Conservation (phyloP, 2,797 vertebrate genomes). For the Echeneis naucrates region DNA sequence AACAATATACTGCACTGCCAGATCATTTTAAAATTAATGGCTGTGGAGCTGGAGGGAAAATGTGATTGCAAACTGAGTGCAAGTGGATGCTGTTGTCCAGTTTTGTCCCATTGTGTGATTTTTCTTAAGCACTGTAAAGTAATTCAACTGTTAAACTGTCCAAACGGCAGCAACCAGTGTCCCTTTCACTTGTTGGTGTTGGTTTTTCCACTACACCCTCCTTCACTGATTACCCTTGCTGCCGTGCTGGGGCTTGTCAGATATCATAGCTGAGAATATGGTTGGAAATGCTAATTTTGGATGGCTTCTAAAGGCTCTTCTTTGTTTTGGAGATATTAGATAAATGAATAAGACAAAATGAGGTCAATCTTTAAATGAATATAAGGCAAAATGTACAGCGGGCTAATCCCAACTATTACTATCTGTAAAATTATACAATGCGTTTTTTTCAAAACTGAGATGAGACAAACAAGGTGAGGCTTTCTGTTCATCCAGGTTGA, state of each 20-base stretch:
- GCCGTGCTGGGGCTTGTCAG: slow-evolving; percentile 3
- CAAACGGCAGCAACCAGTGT: neutral
- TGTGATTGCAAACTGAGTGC: slow-evolving; percentile 31
- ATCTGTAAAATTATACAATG: neutral
- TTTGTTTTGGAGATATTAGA: too few relatives aligned
- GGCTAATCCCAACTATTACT: neutral
- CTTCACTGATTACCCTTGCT: neutral
- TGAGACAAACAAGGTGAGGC: neutral
- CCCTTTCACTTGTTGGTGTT: too few relatives aligned
- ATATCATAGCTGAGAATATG: neutral
- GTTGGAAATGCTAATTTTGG: neutral
- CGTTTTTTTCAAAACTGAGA: neutral
- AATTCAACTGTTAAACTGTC: neutral
- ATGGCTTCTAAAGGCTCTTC: neutral
- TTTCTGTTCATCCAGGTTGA: neutral
- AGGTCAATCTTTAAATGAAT: too few relatives aligned
- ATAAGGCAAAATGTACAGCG: neutral
- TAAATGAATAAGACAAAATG: neutral
- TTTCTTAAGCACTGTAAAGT: neutral
- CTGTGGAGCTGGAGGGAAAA: slow-evolving; percentile 26
- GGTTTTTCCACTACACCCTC: neutral
- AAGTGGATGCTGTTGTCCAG: slow-evolving; percentile 19
- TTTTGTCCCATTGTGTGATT: slow-evolving; percentile 16
- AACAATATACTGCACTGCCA: slow-evolving; percentile 22
- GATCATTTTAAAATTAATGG: slow-evolving; percentile 42